phyloP scores from a whole-genome alignment of 2,113 vertebrate genomes.

The Podocnemis expansa region DNA sequence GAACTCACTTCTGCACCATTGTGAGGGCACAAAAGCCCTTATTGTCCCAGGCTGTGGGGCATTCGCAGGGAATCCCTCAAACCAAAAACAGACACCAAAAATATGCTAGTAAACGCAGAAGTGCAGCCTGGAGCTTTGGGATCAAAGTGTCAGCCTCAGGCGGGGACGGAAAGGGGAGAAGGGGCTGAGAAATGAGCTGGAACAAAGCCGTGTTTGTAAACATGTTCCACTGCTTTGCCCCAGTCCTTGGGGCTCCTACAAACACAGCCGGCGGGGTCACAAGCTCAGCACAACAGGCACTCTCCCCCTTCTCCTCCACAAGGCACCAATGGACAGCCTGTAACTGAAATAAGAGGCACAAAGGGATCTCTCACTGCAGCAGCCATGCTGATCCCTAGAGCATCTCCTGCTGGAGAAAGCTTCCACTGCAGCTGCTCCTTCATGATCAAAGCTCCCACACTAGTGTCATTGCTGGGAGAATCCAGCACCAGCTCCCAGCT shows the following conservation, averaged over 20 bases:
- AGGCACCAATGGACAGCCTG: background rate
- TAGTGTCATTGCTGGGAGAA: background rate
- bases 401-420: background rate
- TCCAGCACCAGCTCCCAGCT: background rate
- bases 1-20: background rate
- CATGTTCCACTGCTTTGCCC: background rate
- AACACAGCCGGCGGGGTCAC: background rate
- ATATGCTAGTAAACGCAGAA: background rate
- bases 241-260: background rate
- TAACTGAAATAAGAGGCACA: background rate
- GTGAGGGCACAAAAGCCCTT: background rate
- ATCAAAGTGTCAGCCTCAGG: background rate
- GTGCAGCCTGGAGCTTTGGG: background rate
- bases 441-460: background rate
- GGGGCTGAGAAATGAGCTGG: background rate
- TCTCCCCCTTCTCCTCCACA: background rate
- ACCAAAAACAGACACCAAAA: background rate
- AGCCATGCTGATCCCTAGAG: background rate
- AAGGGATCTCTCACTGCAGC: background rate
- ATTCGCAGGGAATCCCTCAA: background rate
- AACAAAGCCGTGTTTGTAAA: slow-evolving; percentile 32
- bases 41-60: slow-evolving; percentile 1
- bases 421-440: background rate
- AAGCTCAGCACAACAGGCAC: background rate
- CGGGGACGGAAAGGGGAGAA: background rate